Evolutionary conservation across 2,113 vertebrate species (phyloP), one percentile per base, ranked within the genome.

Genomic region (Perognathus longimembris): DNA sequence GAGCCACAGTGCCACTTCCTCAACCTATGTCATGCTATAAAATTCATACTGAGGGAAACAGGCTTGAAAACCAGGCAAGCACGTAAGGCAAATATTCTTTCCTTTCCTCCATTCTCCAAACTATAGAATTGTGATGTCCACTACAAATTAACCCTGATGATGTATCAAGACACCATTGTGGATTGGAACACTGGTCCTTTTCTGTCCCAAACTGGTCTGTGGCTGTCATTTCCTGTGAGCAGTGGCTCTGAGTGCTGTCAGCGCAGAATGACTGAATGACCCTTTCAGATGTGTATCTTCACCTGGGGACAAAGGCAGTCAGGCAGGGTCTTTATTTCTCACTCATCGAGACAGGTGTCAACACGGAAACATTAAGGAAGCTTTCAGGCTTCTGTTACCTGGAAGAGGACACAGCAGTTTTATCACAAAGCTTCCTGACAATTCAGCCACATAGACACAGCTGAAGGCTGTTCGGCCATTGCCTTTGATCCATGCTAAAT

Each of bases 41-140:
- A 92, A 77, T 21, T 69, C 9, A 12, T 45, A 83, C 85, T 66
- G 45, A 45, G 30, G 45, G 3, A 12, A 0, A n/a, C 91, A 82
- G 50, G 34, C 6, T 57, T 86, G 30, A 63, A 83, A 82, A 63
- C 30, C 12, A 75, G n/a, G 54, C n/a, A 1, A 32, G 40, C 66
- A 30, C 18, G 67, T 34, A 69, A 70, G 6, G 10, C 24, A 82
- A 74, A 83, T 34, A 7, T 1, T 30, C 34, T 45, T 77, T 80
- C 70, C 36, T 82, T 38, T 34, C 57, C 20, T 63, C 38, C 57
- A 70, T 24, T 34, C 18, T 92, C n/a, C 7, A 38, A 77, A 3
- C 26, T n/a, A 36, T 30, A 36, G 77, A 91, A 69, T 79, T 78
- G 21, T 50, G 73, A 86, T 86, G 77, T 85, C 50, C 14, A 81